Conservation (phyloP, 2,797 vertebrate species). For the Moxostoma hubbsi region DNA sequence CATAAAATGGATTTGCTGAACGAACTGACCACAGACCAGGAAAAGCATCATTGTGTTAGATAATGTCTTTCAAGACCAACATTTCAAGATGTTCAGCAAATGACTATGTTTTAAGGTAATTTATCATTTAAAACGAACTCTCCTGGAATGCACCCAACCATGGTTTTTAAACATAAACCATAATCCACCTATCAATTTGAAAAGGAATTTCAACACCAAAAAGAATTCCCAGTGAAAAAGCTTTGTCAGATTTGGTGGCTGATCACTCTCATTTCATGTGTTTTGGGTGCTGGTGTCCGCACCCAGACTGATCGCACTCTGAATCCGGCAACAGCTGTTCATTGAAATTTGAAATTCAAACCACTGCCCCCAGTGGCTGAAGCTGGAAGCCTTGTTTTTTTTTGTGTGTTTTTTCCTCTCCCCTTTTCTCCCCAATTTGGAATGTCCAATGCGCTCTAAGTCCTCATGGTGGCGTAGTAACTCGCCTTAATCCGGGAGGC, state of each 20-base stretch:
- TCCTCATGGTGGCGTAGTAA: no score
- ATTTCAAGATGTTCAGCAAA: slow-evolving; percentile 16
- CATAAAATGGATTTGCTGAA: slow-evolving; percentile 32
- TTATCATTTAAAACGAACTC: background rate
- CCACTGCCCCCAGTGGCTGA: no score
- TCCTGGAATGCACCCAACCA: background rate
- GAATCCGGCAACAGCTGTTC: no score
- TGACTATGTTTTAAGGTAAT: background rate
- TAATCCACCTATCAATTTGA: background rate
- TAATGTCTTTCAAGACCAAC: background rate
- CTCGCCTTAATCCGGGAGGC: no score
- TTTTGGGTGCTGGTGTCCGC: no score
- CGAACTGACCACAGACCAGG: slow-evolving; percentile 7
- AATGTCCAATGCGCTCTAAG: no score
- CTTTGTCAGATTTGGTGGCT: background rate
- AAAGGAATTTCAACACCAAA: background rate
- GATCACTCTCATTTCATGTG: background rate
- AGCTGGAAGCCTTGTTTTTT: no score
- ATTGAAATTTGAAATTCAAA: no score
- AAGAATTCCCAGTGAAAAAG: background rate
- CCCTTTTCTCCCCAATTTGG: no score
- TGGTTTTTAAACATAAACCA: background rate
- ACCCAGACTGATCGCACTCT: no score
- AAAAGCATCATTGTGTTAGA: slow-evolving; percentile 3
- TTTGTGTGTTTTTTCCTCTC: no score